Conservation (phyloP, 2,888 invertebrate species). For the Cheilosia vulpina region DNA sequence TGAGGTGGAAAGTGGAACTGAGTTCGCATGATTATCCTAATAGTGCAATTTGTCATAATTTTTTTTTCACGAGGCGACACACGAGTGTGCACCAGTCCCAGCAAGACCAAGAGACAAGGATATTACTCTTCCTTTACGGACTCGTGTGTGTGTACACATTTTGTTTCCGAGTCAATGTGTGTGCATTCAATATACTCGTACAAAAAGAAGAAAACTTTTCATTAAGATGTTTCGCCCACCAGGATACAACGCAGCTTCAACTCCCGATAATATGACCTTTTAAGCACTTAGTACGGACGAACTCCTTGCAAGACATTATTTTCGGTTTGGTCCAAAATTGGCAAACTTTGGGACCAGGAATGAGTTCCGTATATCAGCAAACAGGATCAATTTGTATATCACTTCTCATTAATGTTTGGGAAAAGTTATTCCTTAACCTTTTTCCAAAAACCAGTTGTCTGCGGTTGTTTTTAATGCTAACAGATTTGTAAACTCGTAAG, state of each 20-base stretch:
- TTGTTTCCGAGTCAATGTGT: not conserved
- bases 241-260: too few relatives aligned
- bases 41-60: constrained; percentile 65
- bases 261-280: not conserved
- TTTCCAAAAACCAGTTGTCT: constrained; percentile 2
- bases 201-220: constrained; percentile 35
- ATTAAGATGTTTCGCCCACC: constrained; percentile 33
- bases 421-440: constrained; percentile 37
- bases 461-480: constrained; percentile 16
- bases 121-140: constrained; percentile 51
- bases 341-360: constrained; percentile 2
- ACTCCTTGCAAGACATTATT: constrained; percentile 10
- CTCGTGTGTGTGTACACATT: constrained; percentile 8
- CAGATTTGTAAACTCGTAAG: constrained; percentile 41
- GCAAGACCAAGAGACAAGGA: constrained; percentile 12
- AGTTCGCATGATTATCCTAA: constrained; percentile 54
- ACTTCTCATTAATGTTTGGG: constrained; percentile 28
- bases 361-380: not conserved
- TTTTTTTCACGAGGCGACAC: not conserved
- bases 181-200: not conserved
- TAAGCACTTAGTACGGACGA: not conserved
- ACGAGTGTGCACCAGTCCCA: constrained; percentile 16
- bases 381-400: constrained; percentile 41
- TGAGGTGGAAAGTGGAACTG: constrained; percentile 22
- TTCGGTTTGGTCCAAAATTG: constrained; percentile 19